Conservation (phyloP, 2,797 vertebrate genomes). For the Gorsachius magnificus region DNA sequence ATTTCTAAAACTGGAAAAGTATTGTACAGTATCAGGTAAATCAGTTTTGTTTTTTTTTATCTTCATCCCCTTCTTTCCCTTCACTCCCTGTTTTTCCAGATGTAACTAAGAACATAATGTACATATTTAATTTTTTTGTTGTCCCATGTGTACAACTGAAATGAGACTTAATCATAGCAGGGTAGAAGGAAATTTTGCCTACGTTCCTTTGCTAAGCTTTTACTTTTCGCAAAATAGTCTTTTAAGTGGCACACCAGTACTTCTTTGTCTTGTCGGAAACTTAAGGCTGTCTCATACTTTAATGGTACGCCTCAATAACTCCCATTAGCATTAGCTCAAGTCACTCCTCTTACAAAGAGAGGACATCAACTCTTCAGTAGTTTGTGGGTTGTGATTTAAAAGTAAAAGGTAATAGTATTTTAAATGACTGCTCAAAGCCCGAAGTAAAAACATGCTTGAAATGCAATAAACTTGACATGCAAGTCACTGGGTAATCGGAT, state of each 20-base stretch:
- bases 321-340: background rate
- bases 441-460: background rate
- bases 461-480: background rate
- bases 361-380: background rate
- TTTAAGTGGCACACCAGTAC: background rate
- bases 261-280: background rate
- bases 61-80: background rate
- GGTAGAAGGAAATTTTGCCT: background rate
- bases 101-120: background rate
- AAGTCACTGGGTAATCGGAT: background rate
- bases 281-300: background rate
- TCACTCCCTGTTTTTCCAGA: background rate
- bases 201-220: background rate
- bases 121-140: background rate
- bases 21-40: constrained; percentile 97
- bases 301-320: background rate
- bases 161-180: background rate
- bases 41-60: background rate
- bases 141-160: background rate
- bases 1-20: constrained; percentile 97
- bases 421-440: background rate
- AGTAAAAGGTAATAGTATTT: background rate
- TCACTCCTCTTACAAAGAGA: background rate
- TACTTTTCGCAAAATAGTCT: background rate
- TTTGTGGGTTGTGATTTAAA: background rate